A percentile compares a stretch with the other conserved stretches of the same genome.
Conservation (phyloP, 2,888 invertebrate species). For the Apeira syringaria region DNA sequence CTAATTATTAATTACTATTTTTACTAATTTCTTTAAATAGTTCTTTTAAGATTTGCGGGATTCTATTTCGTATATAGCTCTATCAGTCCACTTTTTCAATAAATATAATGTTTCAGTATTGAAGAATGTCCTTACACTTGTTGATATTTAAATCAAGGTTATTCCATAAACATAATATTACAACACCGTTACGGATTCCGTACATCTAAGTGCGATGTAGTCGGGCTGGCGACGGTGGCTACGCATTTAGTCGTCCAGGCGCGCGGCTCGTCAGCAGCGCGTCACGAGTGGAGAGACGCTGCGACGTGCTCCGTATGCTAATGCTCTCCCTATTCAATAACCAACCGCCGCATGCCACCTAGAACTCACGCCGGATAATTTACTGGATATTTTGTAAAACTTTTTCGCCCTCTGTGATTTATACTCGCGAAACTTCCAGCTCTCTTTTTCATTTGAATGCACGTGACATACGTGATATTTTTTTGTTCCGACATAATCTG, state of each 20-base stretch:
- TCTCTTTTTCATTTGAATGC: constrained; percentile 83
- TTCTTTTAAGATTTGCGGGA: too few species aligned
- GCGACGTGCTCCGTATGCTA: constrained; percentile 81
- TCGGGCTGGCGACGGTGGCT: neutral
- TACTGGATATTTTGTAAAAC: constrained; percentile 84
- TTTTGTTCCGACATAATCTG: constrained; percentile 78
- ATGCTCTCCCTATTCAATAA: constrained; percentile 81
- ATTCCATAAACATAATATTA: too few species aligned
- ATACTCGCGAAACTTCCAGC: constrained; percentile 81
- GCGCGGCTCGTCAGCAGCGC: constrained; percentile 19
- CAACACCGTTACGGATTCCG: too few species aligned
- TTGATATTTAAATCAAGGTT: too few species aligned
- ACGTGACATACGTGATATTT: constrained; percentile 82
- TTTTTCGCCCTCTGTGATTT: constrained; percentile 83
- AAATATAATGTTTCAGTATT: too few species aligned
- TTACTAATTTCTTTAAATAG: too few species aligned
- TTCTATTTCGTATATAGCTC: too few species aligned
- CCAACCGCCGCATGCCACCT: constrained; percentile 80
- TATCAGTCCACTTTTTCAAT: too few species aligned
- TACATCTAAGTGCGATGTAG: constrained; percentile 11
- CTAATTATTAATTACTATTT: too few species aligned
- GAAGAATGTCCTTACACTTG: too few species aligned
- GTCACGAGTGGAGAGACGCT: constrained; percentile 61
- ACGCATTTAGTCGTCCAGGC: constrained; percentile 29
- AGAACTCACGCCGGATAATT: constrained; percentile 84